Evolutionary conservation across 35 echinoderm and acorn worm species (phyloP).

Genomic region (Lytechinus variegatus): DNA sequence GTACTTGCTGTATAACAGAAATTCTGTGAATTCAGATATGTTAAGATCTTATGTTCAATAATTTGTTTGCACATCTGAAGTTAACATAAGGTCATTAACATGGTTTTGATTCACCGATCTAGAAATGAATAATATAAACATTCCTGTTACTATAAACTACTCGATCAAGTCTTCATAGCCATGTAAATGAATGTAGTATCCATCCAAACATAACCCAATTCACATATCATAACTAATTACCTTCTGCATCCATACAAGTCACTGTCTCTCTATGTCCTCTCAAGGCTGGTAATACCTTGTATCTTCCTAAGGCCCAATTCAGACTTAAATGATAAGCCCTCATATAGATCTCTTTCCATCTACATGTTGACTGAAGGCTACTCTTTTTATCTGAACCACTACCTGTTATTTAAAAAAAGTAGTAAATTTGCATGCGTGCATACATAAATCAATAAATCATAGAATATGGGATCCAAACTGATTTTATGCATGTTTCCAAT

Average conservation of each 20-base stretch:
- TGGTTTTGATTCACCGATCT: no score
- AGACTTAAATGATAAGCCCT: conserved; percentile 69
- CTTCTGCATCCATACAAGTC: conserved; percentile 64
- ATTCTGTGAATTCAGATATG: no score
- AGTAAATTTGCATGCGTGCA: background rate
- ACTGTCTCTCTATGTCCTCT: conserved; percentile 67
- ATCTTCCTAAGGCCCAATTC: conserved; percentile 67
- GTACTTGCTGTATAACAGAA: no score
- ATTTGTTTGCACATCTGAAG: no score
- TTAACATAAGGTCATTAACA: no score
- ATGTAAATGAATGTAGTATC: background rate
- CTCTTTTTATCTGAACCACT: background rate
- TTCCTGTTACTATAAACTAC: background rate
- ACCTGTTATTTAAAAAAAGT: conserved; percentile 29
- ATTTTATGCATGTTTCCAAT: no score
- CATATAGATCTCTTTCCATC: conserved; percentile 81
- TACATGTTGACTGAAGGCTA: conserved; percentile 49
- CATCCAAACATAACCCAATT: background rate
- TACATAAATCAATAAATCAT: background rate
- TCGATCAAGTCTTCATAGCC: background rate
- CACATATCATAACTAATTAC: background rate
- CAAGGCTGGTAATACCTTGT: conserved; percentile 61
- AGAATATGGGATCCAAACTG: no score
- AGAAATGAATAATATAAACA: no score
- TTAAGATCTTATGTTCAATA: no score